These are phyloP conservation scores for Poecile atricapillus DNA, from an alignment of 2,113 vertebrate species.

Conservation along the genomic window DNA sequence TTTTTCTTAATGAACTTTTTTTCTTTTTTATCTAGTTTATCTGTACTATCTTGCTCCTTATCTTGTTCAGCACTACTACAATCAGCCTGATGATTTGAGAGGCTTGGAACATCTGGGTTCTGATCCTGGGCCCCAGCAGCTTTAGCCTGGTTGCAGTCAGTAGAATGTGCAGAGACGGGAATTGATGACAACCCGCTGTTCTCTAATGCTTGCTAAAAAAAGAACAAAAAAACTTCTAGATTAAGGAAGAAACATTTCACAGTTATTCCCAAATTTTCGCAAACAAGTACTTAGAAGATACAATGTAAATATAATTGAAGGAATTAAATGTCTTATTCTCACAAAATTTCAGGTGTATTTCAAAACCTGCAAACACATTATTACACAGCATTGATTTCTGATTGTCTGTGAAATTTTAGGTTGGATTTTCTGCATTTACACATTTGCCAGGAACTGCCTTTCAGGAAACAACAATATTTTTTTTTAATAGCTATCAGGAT, in stretches of 20 bases:
- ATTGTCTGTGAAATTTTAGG: background rate
- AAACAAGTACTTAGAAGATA: background rate
- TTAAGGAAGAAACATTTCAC: constrained; percentile 22
- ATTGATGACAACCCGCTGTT: constrained; percentile 95
- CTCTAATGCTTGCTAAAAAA: constrained; percentile 94
- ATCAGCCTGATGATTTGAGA: constrained; percentile 64
- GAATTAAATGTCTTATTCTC: background rate
- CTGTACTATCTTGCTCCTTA: constrained; percentile 70
- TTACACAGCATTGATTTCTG: background rate
- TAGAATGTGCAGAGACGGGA: constrained; percentile 81
- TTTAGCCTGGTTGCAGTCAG: constrained; percentile 72
- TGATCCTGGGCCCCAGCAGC: constrained; percentile 62
- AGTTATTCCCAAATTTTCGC: background rate
- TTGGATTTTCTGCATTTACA: background rate
- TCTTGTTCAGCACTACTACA: constrained; percentile 69
- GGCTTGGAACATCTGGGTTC: background rate
- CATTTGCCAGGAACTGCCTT: background rate
- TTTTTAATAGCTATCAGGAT: background rate
- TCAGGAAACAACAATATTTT: background rate
- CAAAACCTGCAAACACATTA: background rate
- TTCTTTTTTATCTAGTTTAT: constrained; percentile 83
- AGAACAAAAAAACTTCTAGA: constrained; percentile 30
- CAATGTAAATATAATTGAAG: background rate
- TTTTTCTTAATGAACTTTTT: constrained; percentile 92
- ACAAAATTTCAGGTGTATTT: background rate